Percentiles rank a stretch among this genome's conserved stretches.
Conservation (phyloP, 1,140 invertebrate species). For the Drosophila ironensis region DNA sequence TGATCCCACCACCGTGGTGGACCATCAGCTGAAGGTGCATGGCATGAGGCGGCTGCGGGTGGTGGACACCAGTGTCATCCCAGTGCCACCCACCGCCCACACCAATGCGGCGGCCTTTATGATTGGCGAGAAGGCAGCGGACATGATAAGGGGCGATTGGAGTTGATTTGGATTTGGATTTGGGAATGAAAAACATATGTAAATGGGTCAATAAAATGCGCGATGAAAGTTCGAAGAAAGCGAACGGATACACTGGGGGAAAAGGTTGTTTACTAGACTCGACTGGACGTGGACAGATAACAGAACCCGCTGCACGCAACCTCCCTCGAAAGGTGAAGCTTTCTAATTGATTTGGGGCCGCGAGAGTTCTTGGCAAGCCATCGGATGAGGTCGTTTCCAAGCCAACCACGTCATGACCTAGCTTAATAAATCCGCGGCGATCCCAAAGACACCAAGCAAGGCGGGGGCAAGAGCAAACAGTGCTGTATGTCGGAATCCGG, state of each 20-base stretch:
- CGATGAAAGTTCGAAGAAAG: constrained; percentile 37
- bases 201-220: constrained; percentile 64
- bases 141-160: constrained; percentile 88
- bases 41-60: constrained; percentile 88
- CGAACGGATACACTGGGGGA: neutral
- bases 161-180: neutral
- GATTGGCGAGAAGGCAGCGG: constrained; percentile 93
- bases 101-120: constrained; percentile 89
- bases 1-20: constrained; percentile 89
- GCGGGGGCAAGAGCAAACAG: no score
- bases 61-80: constrained; percentile 89
- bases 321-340: neutral
- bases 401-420: constrained; percentile 47
- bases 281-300: neutral
- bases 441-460: no score
- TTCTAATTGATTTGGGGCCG: neutral
- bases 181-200: neutral
- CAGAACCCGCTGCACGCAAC: neutral
- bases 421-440: constrained; percentile 45
- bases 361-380: neutral
- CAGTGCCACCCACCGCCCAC: constrained; percentile 87
- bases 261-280: neutral
- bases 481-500: neutral
- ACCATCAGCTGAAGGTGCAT: constrained; percentile 88
- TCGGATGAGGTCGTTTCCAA: neutral